Evolutionary conservation across 2,888 invertebrate species (phyloP).

Genomic region (Monopis laevigella): DNA sequence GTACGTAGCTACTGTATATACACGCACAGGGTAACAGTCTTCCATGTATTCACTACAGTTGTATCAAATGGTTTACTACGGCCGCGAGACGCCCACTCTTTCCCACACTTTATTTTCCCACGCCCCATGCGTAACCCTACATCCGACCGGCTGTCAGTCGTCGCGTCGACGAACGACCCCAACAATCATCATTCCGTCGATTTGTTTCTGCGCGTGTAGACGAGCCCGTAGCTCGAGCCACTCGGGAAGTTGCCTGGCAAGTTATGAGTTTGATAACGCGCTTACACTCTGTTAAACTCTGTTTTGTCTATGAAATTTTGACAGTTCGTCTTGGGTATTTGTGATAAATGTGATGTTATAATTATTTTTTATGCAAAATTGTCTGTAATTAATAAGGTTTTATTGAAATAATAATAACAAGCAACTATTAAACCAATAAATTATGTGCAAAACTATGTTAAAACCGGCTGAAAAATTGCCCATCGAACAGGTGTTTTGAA

Average conservation of each 20-base stretch:
- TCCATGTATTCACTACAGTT: constrained; percentile 39
- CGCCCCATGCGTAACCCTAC: constrained; percentile 82
- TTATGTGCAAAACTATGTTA: constrained; percentile 43
- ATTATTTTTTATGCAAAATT: no score
- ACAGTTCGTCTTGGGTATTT: constrained; percentile 57
- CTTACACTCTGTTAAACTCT: constrained; percentile 30
- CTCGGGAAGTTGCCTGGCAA: no score
- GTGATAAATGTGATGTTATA: no score
- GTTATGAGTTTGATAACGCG: constrained; percentile 43
- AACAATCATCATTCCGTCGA: constrained; percentile 21
- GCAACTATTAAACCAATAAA: no score
- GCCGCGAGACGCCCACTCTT: constrained; percentile 74
- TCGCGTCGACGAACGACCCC: constrained; percentile 19
- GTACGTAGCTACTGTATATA: constrained; percentile 39
- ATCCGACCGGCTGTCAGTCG: constrained; percentile 63
- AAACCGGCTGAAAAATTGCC: constrained; percentile 74
- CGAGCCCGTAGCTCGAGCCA: no score
- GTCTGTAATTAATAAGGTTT: no score
- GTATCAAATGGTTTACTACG: constrained; percentile 72
- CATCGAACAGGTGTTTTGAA: constrained; percentile 82
- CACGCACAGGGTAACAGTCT: background rate
- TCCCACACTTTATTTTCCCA: constrained; percentile 85
- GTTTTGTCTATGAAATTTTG: constrained; percentile 53
- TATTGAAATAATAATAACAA: no score
- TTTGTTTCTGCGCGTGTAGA: background rate